These are phyloP conservation scores for Stercorarius parasiticus DNA, from an alignment of 2,113 vertebrate genomes.

Conservation along the genomic window DNA sequence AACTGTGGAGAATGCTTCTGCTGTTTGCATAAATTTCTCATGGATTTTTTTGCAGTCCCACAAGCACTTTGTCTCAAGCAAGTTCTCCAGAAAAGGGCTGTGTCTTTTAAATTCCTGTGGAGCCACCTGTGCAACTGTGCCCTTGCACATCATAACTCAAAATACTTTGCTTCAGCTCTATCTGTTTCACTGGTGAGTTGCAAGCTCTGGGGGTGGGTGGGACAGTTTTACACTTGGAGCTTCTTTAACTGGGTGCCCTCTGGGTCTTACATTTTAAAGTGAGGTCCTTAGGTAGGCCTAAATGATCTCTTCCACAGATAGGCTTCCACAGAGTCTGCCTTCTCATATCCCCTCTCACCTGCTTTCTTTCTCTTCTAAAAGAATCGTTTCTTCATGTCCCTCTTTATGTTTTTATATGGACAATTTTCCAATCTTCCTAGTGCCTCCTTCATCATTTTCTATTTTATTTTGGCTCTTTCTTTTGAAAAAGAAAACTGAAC, in stretches of 20 bases:
- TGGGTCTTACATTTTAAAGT: neutral
- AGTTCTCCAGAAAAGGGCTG: neutral
- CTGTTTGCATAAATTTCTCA: neutral
- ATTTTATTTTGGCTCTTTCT: neutral
- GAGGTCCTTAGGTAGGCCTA: neutral
- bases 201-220: neutral
- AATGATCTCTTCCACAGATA: neutral
- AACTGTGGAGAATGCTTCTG: neutral
- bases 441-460: neutral
- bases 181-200: neutral
- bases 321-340: neutral
- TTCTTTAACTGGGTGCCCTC: neutral
- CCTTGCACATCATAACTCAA: neutral
- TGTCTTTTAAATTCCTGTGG: neutral
- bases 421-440: neutral
- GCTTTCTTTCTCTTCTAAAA: neutral
- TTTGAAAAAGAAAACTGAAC: neutral
- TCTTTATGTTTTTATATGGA: neutral
- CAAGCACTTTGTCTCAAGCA: neutral
- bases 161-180: neutral
- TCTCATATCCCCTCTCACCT: neutral
- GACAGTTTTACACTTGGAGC: neutral
- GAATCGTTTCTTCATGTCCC: neutral
- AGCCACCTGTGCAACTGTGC: neutral
- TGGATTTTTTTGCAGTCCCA: neutral